Base-by-base conservation (phyloP, 2,113 vertebrate species). In the Salminus brasiliensis region DNA sequence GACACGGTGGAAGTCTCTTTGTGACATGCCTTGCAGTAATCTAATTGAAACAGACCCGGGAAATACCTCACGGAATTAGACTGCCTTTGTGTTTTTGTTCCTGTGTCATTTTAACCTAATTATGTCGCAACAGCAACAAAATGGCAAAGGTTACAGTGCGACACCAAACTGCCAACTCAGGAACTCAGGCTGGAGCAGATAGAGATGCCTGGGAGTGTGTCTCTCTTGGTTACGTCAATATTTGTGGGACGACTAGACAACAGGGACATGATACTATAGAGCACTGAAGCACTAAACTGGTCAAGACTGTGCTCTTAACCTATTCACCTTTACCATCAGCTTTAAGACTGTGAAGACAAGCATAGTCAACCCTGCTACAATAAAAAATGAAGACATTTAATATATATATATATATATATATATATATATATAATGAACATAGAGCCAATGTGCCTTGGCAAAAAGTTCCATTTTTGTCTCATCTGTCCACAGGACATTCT, bases 11-110 rank as follows among this genome's bases (percentile, higher is more conserved):
- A 21, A 47, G 34, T 80, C 39, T 49, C 39, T 59, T 36, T 39
- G 32, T 80, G 67, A 67, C 76, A 52, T 39, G 23, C 60, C 57
- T 83, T 70, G 18, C 55, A 67, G 68, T 78, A 77, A 82, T 77
- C 59, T 47, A 77, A 77, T 72, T 45, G 68, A 76, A 5, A 63
- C 78, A 73, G 78, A 72, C 63, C 45, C n/a, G 63, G 62, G 62
- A 74, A 84, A 53, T 29, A 69, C 78, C 52, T n/a, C 52, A 7
- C 36, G 74, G 27, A 36, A 71, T 65, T 23, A 27, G 27, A 47
- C 21, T 8, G 55, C 65, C 67, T 25, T 45, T 49, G 23, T 39
- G 25, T 36, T 67, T 53, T 30, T 74, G 52, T 63, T 9, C 8
- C 23, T 29, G 32, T 52, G 55, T 52, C 34, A 34, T 52, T 39